phyloP scores from a whole-genome alignment of 2,797 vertebrate species.

The Anas capensis region DNA sequence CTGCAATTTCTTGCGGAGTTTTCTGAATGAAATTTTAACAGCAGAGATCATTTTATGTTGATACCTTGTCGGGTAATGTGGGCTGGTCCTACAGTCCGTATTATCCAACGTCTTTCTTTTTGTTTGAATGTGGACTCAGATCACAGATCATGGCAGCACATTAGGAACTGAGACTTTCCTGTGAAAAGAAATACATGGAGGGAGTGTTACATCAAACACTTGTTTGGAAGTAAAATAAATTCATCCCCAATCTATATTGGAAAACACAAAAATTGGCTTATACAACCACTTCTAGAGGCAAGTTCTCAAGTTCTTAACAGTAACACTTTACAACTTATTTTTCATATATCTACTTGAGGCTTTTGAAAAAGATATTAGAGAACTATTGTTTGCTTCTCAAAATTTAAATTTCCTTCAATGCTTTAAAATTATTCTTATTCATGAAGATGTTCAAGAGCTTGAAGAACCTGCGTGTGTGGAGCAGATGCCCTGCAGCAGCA shows the following conservation, averaged over 20 bases:
- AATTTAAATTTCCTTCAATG: background rate
- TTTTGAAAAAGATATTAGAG: background rate
- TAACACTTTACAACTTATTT: background rate
- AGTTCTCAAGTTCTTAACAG: background rate
- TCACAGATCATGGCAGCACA: background rate
- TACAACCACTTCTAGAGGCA: background rate
- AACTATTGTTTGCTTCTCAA: background rate
- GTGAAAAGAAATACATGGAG: background rate
- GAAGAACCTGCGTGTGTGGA: rapidly evolving
- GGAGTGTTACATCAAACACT: rapidly evolving
- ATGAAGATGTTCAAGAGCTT: background rate
- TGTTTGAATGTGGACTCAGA: background rate
- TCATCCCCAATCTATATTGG: background rate
- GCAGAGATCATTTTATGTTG: rapidly evolving
- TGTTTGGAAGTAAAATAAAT: background rate
- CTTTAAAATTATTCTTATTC: background rate
- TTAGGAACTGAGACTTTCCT: background rate
- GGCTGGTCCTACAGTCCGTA: background rate
- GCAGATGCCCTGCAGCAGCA: background rate
- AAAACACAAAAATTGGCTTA: background rate
- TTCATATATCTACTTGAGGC: background rate
- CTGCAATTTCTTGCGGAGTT: background rate
- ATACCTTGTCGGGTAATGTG: background rate
- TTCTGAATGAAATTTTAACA: background rate
- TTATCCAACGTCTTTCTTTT: background rate